phyloP scores from a whole-genome alignment of 2,888 invertebrate species.

The Pollenia labialis region DNA sequence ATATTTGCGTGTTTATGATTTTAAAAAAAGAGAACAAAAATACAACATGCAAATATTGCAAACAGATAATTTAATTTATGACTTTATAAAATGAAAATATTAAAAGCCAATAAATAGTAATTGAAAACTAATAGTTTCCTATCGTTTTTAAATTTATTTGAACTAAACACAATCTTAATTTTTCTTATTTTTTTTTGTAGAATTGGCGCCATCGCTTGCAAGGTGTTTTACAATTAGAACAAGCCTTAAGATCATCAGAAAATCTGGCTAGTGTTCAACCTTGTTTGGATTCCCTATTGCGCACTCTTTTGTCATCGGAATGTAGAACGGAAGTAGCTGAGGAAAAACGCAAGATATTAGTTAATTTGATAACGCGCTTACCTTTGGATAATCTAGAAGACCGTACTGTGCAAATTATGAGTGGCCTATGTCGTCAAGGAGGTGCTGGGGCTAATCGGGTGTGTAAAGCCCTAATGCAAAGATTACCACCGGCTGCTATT shows the following conservation, averaged over 20 bases:
- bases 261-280: conserved; percentile 86
- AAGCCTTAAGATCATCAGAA: conserved; percentile 85
- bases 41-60: neutral
- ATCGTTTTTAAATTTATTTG: conserved; percentile 32
- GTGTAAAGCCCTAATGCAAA: conserved; percentile 84
- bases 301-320: conserved; percentile 88
- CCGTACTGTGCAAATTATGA: conserved; percentile 82
- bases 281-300: conserved; percentile 87
- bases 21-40: neutral
- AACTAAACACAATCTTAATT: neutral
- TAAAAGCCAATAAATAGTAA: conserved; percentile 59
- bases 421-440: conserved; percentile 83
- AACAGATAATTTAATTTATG: conserved; percentile 64
- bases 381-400: conserved; percentile 84
- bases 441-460: conserved; percentile 84
- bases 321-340: conserved; percentile 84
- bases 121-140: conserved; percentile 38
- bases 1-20: conserved; percentile 65
- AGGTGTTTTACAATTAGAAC: conserved; percentile 81
- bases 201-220: conserved; percentile 83
- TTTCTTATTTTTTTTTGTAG: conserved; percentile 74
- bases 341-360: conserved; percentile 82
- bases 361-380: conserved; percentile 83
- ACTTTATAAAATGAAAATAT: conserved; percentile 53
- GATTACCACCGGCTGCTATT: conserved; percentile 84